Evolutionary conservation across 2,113 vertebrate species (phyloP).

Genomic region (Mohoua ochrocephala): DNA sequence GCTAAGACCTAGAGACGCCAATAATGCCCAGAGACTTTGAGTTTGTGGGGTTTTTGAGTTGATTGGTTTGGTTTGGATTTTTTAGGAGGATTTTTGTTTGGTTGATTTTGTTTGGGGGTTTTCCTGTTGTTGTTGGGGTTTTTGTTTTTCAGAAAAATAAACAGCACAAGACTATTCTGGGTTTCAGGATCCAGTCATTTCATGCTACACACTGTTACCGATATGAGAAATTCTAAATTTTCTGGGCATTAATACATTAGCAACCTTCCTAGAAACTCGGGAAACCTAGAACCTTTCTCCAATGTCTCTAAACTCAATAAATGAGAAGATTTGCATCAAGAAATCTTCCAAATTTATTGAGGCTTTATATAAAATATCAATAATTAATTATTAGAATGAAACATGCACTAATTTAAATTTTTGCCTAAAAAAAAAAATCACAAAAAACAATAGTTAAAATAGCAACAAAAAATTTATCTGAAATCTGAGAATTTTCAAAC

Average conservation of each 20-base stretch:
- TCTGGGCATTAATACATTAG: not conserved
- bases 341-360: not conserved
- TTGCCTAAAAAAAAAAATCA: not conserved
- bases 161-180: rapidly evolving
- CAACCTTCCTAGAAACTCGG: not conserved
- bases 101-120: not conserved
- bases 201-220: not conserved
- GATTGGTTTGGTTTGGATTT: not conserved
- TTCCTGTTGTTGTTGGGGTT: not conserved
- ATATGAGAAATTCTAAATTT: not conserved
- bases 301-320: not conserved
- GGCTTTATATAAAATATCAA: not conserved
- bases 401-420: not conserved
- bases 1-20: not conserved
- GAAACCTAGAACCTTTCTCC: not conserved
- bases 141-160: not conserved
- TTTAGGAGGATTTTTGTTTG: not conserved
- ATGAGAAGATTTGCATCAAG: not conserved
- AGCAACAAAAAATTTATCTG: not conserved
- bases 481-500: not conserved
- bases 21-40: not conserved
- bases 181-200: not conserved
- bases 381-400: not conserved
- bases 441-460: not conserved
- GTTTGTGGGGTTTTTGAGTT: not conserved